Conservation (phyloP, 2,113 vertebrate species). For the Oryzias melastigma region DNA sequence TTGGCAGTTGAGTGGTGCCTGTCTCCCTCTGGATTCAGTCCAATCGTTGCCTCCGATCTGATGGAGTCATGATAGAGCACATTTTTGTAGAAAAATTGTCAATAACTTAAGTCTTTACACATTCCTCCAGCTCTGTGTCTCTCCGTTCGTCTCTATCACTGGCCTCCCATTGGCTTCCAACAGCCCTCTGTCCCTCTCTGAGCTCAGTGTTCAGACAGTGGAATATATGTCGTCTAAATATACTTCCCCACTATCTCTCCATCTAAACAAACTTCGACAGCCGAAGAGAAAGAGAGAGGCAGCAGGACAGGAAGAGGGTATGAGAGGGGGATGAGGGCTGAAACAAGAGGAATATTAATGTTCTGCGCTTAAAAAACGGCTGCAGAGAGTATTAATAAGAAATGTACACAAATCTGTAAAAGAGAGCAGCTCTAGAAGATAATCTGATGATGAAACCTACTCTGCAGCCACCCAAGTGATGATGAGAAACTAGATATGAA, state of each 20-base stretch:
- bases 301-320: constrained; percentile 64
- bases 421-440: constrained; percentile 43
- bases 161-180: constrained; percentile 39
- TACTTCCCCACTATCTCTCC: constrained; percentile 70
- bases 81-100: too few relatives aligned
- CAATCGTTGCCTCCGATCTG: constrained; percentile 11
- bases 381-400: background rate
- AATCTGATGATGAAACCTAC: constrained; percentile 6
- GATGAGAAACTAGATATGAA: constrained; percentile 49
- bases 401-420: background rate
- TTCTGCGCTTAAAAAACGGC: constrained; percentile 25
- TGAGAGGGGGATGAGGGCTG: constrained; percentile 47
- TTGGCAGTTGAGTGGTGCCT: constrained; percentile 28
- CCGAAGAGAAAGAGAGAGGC: constrained; percentile 62
- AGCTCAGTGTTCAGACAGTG: constrained; percentile 76
- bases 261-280: constrained; percentile 72
- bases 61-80: background rate
- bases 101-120: too few relatives aligned
- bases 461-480: constrained; percentile 20
- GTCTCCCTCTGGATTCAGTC: background rate
- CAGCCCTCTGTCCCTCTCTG: constrained; percentile 50
- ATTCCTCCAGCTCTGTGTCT: constrained; percentile 1
- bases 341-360: constrained; percentile 37
- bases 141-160: constrained; percentile 24
- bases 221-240: constrained; percentile 73